Evolutionary conservation across 1,140 invertebrate genomes (phyloP).

Genomic region (Sesamia nonagrioides): DNA sequence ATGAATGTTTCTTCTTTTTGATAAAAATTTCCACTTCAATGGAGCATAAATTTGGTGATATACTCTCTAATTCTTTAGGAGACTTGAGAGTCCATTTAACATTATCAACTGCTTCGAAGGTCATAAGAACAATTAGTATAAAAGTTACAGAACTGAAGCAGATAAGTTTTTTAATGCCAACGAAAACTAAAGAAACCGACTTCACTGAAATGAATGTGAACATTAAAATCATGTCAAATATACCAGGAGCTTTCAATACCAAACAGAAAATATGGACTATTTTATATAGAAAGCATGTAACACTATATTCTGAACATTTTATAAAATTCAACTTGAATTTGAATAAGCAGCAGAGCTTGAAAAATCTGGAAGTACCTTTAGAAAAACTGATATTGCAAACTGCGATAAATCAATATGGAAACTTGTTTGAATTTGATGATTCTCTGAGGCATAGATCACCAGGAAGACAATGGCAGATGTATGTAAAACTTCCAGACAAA

Average conservation of each 20-base stretch:
- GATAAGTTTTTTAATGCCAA: slow-evolving; percentile 67
- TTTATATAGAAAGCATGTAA: slow-evolving; percentile 65
- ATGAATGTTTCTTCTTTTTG: slow-evolving; percentile 63
- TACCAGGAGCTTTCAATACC: slow-evolving; percentile 67
- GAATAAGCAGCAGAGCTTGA: slow-evolving; percentile 53
- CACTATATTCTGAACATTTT: slow-evolving; percentile 72
- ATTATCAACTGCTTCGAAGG: slow-evolving; percentile 59
- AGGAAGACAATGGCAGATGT: slow-evolving; percentile 58
- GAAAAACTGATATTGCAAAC: slow-evolving; percentile 60
- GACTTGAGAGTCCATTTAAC: slow-evolving; percentile 73
- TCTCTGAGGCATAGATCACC: slow-evolving; percentile 15
- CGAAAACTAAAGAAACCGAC: slow-evolving; percentile 54
- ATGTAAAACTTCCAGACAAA: slow-evolving; percentile 66
- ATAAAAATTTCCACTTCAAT: slow-evolving; percentile 60
- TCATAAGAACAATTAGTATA: slow-evolving; percentile 69
- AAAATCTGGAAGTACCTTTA: slow-evolving; percentile 53
- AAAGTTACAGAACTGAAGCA: slow-evolving; percentile 67
- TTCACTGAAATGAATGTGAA: slow-evolving; percentile 60
- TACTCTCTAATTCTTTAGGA: slow-evolving; percentile 68
- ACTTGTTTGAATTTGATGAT: slow-evolving; percentile 65
- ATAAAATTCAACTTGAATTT: slow-evolving; percentile 60
- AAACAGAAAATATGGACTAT: slow-evolving; percentile 66
- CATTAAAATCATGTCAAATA: slow-evolving; percentile 68
- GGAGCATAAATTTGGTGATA: slow-evolving; percentile 63
- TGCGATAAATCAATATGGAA: slow-evolving; percentile 56